phyloP scores from a whole-genome alignment of 2,888 invertebrate species.

The Tetragnatha montana region DNA sequence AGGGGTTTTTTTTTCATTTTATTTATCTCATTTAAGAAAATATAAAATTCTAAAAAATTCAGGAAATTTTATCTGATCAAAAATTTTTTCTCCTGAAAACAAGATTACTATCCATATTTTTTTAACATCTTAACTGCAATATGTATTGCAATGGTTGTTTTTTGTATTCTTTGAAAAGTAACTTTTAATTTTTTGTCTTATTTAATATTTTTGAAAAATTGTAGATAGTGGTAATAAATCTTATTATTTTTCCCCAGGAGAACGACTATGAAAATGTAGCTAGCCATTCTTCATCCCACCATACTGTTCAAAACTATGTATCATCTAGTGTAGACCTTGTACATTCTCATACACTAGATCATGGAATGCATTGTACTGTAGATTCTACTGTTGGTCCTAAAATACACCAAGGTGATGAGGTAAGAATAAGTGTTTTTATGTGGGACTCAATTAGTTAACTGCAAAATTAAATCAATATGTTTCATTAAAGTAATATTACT shows the following conservation, averaged over 20 bases:
- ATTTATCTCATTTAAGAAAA: no score
- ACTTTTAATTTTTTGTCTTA: background rate
- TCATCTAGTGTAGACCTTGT: conserved; percentile 70
- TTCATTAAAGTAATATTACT: background rate
- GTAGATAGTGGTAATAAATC: background rate
- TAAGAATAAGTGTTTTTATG: background rate
- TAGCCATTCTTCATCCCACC: conserved; percentile 59
- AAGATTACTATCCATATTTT: background rate
- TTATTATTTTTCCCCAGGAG: conserved; percentile 31
- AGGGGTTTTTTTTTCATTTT: no score
- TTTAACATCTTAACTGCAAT: background rate
- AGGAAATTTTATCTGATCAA: no score
- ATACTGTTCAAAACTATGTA: conserved; percentile 67
- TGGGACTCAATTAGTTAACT: background rate
- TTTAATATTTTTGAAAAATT: background rate
- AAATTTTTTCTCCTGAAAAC: no score
- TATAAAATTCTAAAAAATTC: no score
- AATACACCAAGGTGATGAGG: conserved; percentile 63
- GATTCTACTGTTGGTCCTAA: conserved; percentile 69
- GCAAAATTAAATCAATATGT: background rate
- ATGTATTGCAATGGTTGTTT: background rate
- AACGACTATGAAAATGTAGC: conserved; percentile 53
- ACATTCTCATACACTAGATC: conserved; percentile 64
- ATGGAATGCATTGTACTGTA: conserved; percentile 69
- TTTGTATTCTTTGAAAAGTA: background rate